A percentile compares a stretch with the other conserved stretches of the same genome.
Evolutionary conservation across 2,113 vertebrate species (phyloP).

Genomic region (Sapajus apella): DNA sequence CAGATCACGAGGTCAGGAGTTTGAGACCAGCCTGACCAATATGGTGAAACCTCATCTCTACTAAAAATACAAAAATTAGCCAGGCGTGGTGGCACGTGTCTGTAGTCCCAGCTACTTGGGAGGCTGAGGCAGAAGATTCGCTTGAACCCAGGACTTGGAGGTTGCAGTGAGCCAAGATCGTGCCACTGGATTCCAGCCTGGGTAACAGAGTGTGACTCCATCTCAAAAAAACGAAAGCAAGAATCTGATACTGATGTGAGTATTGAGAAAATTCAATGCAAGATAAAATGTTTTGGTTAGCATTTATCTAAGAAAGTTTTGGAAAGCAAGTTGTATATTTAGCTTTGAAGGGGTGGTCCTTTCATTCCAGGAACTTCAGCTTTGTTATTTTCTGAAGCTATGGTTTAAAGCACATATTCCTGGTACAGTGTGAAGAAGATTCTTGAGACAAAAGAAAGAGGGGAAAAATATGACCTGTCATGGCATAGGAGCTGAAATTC

Average conservation of each 20-base stretch:
- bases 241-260: conserved; percentile 36
- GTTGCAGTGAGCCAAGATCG: too few species aligned
- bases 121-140: too few species aligned
- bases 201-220: too few species aligned
- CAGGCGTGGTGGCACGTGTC: too few species aligned
- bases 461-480: conserved; percentile 48
- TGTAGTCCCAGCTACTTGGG: too few species aligned
- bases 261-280: conserved; percentile 48
- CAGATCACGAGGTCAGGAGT: too few species aligned
- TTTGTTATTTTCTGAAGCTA: conserved; percentile 49
- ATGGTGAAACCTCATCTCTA: too few species aligned
- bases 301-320: conserved; percentile 58
- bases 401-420: conserved; percentile 58
- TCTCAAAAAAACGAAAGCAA: conserved; percentile 24
- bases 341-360: conserved; percentile 51
- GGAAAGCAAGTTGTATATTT: conserved; percentile 36
- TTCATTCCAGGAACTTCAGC: conserved; percentile 38
- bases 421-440: conserved; percentile 38
- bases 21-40: too few species aligned
- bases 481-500: conserved; percentile 50
- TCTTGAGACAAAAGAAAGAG: conserved; percentile 57
- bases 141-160: too few species aligned
- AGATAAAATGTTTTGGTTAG: conserved; percentile 59
- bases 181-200: too few species aligned
- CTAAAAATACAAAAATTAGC: too few species aligned